Percentiles rank a stretch among this genome's conserved stretches.
phyloP scores from a whole-genome alignment of 2,113 vertebrate species.

The Charadrius vociferus region DNA sequence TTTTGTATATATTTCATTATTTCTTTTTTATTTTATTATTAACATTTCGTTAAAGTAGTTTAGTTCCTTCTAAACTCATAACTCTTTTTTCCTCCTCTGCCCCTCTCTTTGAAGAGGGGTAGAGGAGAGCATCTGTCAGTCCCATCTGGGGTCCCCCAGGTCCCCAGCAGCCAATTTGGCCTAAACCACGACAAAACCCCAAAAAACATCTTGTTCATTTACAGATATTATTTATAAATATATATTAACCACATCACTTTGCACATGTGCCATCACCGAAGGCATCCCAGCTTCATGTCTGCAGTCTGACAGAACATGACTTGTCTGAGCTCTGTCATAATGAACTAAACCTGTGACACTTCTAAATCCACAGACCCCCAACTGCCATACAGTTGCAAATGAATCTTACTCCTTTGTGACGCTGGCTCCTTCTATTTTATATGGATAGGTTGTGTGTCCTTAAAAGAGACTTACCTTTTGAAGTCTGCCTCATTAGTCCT shows the following conservation, averaged over 20 bases:
- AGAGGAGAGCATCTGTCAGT: too few species aligned
- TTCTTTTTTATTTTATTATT: too few species aligned
- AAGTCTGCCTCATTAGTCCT: conserved; percentile 88
- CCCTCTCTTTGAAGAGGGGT: too few species aligned
- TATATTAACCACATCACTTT: background rate
- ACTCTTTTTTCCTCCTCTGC: too few species aligned
- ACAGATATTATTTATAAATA: background rate
- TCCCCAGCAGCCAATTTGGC: too few species aligned
- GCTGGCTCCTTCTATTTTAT: background rate
- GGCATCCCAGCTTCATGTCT: background rate
- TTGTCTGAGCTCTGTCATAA: background rate
- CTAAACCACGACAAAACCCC: too few species aligned
- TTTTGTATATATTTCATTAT: too few species aligned
- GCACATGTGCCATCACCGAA: background rate
- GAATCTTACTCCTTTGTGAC: background rate
- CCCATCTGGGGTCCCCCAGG: too few species aligned
- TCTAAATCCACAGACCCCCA: background rate
- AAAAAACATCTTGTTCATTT: background rate
- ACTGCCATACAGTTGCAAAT: background rate
- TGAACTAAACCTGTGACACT: background rate
- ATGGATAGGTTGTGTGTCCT: background rate
- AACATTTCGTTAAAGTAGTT: too few species aligned
- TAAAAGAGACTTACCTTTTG: conserved; percentile 84
- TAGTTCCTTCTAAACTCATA: too few species aligned
- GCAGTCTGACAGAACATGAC: background rate